Evolutionary conservation across 2,888 invertebrate genomes (phyloP), one percentile per base, ranked within the genome.

Genomic region (Chrysotoxum bicinctum): DNA sequence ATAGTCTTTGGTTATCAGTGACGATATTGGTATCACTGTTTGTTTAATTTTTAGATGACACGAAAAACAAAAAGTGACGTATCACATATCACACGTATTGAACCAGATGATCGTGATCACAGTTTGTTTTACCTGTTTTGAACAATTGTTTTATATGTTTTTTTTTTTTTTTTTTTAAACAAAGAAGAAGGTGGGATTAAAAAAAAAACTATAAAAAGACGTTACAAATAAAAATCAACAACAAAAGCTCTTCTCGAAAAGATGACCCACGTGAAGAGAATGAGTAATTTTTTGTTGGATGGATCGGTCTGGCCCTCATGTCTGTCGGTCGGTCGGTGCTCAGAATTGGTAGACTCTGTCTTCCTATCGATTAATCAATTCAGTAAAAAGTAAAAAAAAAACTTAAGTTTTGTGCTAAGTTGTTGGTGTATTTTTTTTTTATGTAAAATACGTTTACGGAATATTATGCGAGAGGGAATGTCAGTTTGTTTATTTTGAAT

Each of bases 251-350:
- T 35, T 45, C 64, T 64, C 19, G 32, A 45, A 56, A 68, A 68
- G 68, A 74, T 83, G 70, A 72, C 48, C 84, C 84, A 79, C 84
- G 84, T 84, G 84, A 84, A 84, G 69, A 52, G 80, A 84, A 80
- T 84, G 84, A 84, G 45, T 80, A 84, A 84, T 76, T 66, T 76
- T 66, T 58, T 21, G 9, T 26, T 19, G 9, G 69, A 48, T 32
- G 7, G 52, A 52, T 62, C 56, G 64, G 58, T 79, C 37, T 43
- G 40, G 60, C 43, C 50, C 50, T 50, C 60, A 9, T 23, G 40
- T 64, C 52, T 64, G 62, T 48, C 45, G 12, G 32, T 69, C 45
- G 52, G 30, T 48, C 54, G 12, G 77, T 60, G 43, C 62, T 23
- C 45, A 66, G 73, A 64, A 56, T 45, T 64, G 62, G 58, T 50